A percentile compares a stretch with the other conserved stretches of the same genome.
phyloP scores from a whole-genome alignment of 2,888 invertebrate species.

The Lissocephala sabroskyi region DNA sequence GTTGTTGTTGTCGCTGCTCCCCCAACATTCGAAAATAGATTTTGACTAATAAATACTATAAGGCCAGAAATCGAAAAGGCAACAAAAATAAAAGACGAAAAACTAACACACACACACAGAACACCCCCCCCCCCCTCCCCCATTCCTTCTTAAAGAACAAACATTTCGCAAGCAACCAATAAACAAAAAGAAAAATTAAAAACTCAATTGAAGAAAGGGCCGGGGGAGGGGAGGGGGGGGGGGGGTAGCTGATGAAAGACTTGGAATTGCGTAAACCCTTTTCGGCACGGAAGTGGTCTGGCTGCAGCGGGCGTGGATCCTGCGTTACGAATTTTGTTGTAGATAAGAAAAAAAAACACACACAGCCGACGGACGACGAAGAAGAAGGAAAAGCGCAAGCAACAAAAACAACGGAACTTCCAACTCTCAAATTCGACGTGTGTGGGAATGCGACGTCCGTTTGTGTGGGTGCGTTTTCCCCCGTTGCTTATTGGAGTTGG shows the following conservation, averaged over 20 bases:
- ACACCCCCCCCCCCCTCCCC: background rate
- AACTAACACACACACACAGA: slow-evolving; percentile 16
- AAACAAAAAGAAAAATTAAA: slow-evolving; percentile 24
- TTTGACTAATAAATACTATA: slow-evolving; percentile 67
- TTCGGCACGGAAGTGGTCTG: too few relatives aligned
- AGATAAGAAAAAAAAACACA: slow-evolving; percentile 31
- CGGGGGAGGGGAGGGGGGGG: slow-evolving; percentile 11
- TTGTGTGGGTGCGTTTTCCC: slow-evolving; percentile 17
- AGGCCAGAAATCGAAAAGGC: slow-evolving; percentile 45
- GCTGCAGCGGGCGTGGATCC: too few relatives aligned
- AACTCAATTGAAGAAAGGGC: slow-evolving; percentile 18
- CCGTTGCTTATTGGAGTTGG: slow-evolving; percentile 46
- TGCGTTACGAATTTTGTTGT: slow-evolving; percentile 19
- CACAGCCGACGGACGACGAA: too few relatives aligned
- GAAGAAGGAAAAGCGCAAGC: slow-evolving; percentile 40
- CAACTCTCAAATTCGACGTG: background rate
- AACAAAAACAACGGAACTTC: slow-evolving; percentile 35
- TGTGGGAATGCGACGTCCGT: too few relatives aligned
- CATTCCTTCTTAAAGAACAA: too few relatives aligned
- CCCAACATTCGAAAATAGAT: slow-evolving; percentile 60
- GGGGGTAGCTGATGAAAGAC: too few relatives aligned
- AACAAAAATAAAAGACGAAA: slow-evolving; percentile 24
- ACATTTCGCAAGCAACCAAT: slow-evolving; percentile 28
- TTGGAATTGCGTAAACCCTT: too few relatives aligned
- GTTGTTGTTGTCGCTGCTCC: slow-evolving; percentile 26